A percentile compares a stretch with the other conserved stretches of the same genome.
phyloP scores from a whole-genome alignment of 2,888 invertebrate genomes.

The Chirona hameri region DNA sequence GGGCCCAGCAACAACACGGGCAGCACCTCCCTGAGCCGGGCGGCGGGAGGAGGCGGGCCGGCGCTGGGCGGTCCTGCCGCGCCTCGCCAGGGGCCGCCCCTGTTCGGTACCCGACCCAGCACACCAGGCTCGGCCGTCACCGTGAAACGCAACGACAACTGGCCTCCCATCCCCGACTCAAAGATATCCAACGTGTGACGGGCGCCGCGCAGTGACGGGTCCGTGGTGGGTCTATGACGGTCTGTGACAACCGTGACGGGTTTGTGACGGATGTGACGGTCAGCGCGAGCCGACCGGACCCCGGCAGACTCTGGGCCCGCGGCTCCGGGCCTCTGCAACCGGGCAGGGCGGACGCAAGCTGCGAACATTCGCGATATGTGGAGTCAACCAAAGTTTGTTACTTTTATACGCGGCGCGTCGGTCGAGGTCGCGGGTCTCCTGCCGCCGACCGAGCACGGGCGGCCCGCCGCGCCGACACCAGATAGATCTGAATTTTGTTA shows the following conservation, averaged over 20 bases:
- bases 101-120: not conserved
- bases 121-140: not conserved
- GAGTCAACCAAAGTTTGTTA: constrained; percentile 28
- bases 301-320: not conserved
- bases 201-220: not conserved
- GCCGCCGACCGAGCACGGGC: not conserved
- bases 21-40: constrained; percentile 48
- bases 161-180: not conserved
- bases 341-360: not conserved
- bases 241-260: too few relatives aligned
- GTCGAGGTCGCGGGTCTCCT: not conserved
- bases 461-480: not conserved
- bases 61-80: not conserved
- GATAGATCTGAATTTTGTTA: constrained; percentile 6
- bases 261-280: too few relatives aligned
- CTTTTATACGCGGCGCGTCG: not conserved
- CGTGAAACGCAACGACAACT: not conserved
- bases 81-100: not conserved
- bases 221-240: not conserved
- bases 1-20: constrained; percentile 54
- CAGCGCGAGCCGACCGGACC: not conserved
- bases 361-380: not conserved
- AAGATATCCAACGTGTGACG: constrained; percentile 25
- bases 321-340: not conserved
- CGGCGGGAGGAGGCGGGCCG: constrained; percentile 35